A percentile compares a stretch with the other conserved stretches of the same genome.
These are phyloP conservation scores for Entelurus aequoreus DNA, from an alignment of 2,113 vertebrate species.

Conservation along the genomic window DNA sequence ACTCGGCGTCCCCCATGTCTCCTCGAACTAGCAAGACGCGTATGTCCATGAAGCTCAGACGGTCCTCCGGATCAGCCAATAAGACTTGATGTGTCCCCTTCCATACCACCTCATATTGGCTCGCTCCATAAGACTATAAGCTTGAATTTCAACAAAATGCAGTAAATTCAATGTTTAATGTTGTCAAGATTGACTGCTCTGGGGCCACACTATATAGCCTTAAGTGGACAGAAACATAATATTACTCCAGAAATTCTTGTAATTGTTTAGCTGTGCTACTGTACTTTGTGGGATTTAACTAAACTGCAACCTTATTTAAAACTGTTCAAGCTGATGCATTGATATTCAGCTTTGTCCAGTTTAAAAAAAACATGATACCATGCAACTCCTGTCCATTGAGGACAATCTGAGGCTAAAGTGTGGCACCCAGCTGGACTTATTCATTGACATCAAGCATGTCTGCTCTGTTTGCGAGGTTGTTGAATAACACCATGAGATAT, in stretches of 20 bases:
- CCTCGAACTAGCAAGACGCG: slow-evolving; percentile 98
- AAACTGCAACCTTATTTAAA: slow-evolving; percentile 15
- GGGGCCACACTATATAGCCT: no score
- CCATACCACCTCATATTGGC: background rate
- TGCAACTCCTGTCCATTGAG: slow-evolving; percentile 1
- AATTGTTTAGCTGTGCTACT: background rate
- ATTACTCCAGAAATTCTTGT: slow-evolving; percentile 9
- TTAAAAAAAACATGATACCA: no score
- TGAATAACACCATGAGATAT: no score
- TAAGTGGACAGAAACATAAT: background rate
- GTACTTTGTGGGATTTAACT: slow-evolving; percentile 18
- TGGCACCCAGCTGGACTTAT: slow-evolving; percentile 3
- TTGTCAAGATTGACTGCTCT: background rate
- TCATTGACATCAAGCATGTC: no score
- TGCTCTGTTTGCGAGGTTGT: no score
- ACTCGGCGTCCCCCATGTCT: slow-evolving; percentile 93
- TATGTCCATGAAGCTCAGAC: slow-evolving; percentile 97
- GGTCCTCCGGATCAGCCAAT: slow-evolving; percentile 96
- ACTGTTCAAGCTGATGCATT: slow-evolving; percentile 18
- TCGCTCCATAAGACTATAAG: background rate
- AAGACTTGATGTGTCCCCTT: slow-evolving; percentile 76
- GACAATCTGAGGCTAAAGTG: slow-evolving; percentile 12
- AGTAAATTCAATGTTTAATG: background rate
- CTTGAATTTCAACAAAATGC: background rate
- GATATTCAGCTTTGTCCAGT: slow-evolving; percentile 21